Evolutionary conservation across 1,140 invertebrate species (phyloP), one percentile per base, ranked within the genome.

Genomic region (Teleopsis dalmanni): DNA sequence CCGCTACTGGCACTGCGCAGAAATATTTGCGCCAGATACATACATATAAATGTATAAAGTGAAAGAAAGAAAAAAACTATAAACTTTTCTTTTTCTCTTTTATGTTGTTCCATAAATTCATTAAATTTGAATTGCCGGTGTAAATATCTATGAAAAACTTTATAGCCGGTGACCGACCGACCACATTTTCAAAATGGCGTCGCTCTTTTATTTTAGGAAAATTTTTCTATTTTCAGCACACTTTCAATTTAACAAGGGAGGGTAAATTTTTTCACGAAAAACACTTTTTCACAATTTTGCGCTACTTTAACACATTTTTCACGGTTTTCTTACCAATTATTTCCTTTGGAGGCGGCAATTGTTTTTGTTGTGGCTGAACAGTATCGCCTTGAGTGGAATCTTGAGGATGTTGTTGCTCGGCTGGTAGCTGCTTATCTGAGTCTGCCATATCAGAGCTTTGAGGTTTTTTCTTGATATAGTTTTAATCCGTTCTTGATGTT

Each of bases 241-340:
- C 9, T 29, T 19, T 18, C 18, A 10, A 11, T 19, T 44, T 3
- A 44, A 29, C 8, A 10, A 44, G 21, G 14, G 13, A 21, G 2
- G 33, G 16, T 10, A 31, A 29, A 35, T 26, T 22, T 47, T 6
- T 27, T 47, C 22, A 21, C 21, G 21, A 21, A 16, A 11, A 21
- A 14, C 6, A 33, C 22, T 33, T 33, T 22, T 44, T 35, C 33
- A 44, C 34, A 10, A 10, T 14, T 18, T 44, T 21, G 14, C 14
- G 31, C 21, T 26, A 42, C 5, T 13, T 26, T 16, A 6, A 23
- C 29, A 25, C 21, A 13, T 47, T 38, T 22, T 37, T 21, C 10
- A n/a, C n/a, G n/a, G n/a, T n/a, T n/a, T 26, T 50, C 62, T 68
- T 61, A 69, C 65, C 65, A 53, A 69, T 66, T 34, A 69, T 52